These are phyloP conservation scores for Aphelenchoides avenae DNA, from an alignment of 1,140 invertebrate species.

Conservation along the genomic window DNA sequence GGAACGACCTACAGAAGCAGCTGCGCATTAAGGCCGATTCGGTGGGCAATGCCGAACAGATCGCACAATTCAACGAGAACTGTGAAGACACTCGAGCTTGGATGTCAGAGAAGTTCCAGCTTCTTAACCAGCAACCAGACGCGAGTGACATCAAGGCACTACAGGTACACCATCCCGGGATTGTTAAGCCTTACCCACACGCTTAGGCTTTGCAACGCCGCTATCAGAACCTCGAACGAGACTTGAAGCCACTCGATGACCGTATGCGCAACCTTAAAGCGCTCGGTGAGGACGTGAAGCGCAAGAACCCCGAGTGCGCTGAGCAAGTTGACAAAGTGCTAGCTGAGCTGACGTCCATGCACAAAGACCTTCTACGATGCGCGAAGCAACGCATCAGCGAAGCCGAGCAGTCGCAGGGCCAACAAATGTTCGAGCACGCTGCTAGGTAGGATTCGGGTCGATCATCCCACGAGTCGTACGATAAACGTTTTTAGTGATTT, in stretches of 20 bases:
- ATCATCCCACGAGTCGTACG: conserved; percentile 67
- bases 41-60: conserved; percentile 66
- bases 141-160: conserved; percentile 82
- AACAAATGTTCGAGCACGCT: conserved; percentile 83
- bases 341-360: conserved; percentile 77
- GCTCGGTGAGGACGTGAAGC: conserved; percentile 68
- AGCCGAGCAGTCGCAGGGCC: conserved; percentile 84
- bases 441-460: conserved; percentile 58
- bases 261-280: conserved; percentile 47
- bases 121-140: conserved; percentile 67
- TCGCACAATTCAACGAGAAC: conserved; percentile 85
- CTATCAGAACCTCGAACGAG: conserved; percentile 68
- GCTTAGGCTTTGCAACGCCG: conserved; percentile 76
- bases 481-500: conserved; percentile 60
- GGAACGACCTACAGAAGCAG: conserved; percentile 78
- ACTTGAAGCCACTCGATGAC: conserved; percentile 54
- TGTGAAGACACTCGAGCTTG: conserved; percentile 87
- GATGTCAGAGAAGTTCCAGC: conserved; percentile 83
- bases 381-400: conserved; percentile 53
- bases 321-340: conserved; percentile 78
- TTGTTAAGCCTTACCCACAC: background rate
- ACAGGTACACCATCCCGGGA: conserved; percentile 60
- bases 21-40: conserved; percentile 83
- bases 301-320: conserved; percentile 81
- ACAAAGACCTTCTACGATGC: conserved; percentile 71